A percentile compares a stretch with the other conserved stretches of the same genome.
Conservation (phyloP, 2,797 vertebrate species). For the Smutsia gigantea region DNA sequence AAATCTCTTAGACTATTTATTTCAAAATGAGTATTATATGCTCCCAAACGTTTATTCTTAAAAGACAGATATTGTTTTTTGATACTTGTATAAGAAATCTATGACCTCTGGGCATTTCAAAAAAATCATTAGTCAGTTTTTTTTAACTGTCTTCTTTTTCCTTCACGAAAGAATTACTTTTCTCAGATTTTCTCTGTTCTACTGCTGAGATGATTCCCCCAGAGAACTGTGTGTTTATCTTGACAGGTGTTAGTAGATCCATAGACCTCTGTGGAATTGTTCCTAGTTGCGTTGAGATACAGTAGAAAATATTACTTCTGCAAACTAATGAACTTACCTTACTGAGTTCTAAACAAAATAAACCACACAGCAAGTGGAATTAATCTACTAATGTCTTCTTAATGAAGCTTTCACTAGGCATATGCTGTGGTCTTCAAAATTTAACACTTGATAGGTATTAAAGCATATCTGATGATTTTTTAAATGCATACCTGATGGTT, state of each 20-base stretch:
- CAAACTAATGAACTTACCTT: slow-evolving; percentile 87
- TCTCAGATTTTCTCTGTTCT: slow-evolving; percentile 81
- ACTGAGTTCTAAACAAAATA: slow-evolving; percentile 86
- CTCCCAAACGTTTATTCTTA: slow-evolving; percentile 79
- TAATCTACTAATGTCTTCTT: slow-evolving; percentile 87
- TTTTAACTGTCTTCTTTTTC: slow-evolving; percentile 56
- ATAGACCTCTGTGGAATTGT: slow-evolving; percentile 85
- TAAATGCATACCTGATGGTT: neutral
- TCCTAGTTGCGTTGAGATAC: slow-evolving; percentile 82
- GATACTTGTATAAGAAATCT: slow-evolving; percentile 73
- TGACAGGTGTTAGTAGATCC: slow-evolving; percentile 88
- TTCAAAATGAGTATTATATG: slow-evolving; percentile 68
- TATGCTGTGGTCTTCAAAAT: slow-evolving; percentile 82
- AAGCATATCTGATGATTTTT: slow-evolving; percentile 53
- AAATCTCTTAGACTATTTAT: slow-evolving; percentile 72
- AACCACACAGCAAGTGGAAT: slow-evolving; percentile 81
- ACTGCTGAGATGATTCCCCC: slow-evolving; percentile 84
- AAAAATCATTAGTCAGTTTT: slow-evolving; percentile 81
- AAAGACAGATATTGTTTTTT: slow-evolving; percentile 66
- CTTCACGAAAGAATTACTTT: slow-evolving; percentile 77
- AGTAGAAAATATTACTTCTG: slow-evolving; percentile 85
- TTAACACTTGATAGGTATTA: slow-evolving; percentile 67
- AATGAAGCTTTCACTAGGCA: slow-evolving; percentile 87
- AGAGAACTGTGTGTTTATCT: slow-evolving; percentile 86
- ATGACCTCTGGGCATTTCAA: slow-evolving; percentile 73